Evolutionary conservation across 2,888 invertebrate genomes (phyloP).

Genomic region (Cinara cedri): DNA sequence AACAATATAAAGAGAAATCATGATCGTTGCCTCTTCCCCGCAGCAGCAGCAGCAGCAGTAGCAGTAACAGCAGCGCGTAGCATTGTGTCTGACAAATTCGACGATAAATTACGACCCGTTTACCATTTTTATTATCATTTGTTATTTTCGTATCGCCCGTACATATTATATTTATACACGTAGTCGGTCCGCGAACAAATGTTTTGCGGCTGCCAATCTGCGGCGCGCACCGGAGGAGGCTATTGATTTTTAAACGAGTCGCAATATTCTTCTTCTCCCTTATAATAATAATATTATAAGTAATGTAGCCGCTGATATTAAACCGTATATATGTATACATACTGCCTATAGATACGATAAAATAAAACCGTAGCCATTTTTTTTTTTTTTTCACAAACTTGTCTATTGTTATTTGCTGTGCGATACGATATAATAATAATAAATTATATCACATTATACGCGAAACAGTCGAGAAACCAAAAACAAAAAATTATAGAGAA

Average conservation of each 20-base stretch:
- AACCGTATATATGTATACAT: no score
- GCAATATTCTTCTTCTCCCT: conserved; percentile 38
- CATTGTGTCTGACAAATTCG: conserved; percentile 52
- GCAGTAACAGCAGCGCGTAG: neutral
- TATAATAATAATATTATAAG: neutral
- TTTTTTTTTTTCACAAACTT: neutral
- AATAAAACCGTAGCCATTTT: conserved; percentile 12
- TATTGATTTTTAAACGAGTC: conserved; percentile 56
- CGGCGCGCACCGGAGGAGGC: conserved; percentile 2
- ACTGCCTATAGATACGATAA: neutral
- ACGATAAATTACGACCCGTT: conserved; percentile 55
- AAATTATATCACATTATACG: neutral
- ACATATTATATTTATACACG: neutral
- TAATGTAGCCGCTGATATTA: neutral
- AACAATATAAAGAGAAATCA: conserved; percentile 43
- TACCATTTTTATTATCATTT: conserved; percentile 56
- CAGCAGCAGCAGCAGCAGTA: neutral
- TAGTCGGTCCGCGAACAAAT: conserved; percentile 45
- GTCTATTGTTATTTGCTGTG: neutral
- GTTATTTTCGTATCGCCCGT: conserved; percentile 46
- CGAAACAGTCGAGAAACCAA: neutral
- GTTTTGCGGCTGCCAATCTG: conserved; percentile 49
- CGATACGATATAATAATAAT: neutral
- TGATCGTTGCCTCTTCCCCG: conserved; percentile 14
- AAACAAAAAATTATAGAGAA: neutral